Evolutionary conservation across 2,888 invertebrate genomes (phyloP).

Genomic region (Lasius fuliginosus): DNA sequence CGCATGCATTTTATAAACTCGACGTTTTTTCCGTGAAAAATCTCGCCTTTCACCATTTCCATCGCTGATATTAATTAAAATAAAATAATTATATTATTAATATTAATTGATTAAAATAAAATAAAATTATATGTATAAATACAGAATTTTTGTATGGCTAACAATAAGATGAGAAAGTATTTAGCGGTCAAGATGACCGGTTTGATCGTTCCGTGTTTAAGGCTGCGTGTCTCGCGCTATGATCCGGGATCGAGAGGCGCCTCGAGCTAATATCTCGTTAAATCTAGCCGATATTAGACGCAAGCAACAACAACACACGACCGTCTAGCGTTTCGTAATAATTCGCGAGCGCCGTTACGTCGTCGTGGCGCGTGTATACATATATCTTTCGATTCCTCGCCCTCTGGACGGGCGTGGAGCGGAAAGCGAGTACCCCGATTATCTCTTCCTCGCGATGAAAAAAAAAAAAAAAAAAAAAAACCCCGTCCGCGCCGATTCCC

Average conservation of each 20-base stretch:
- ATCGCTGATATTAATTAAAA: constrained; percentile 2
- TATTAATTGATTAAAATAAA: constrained; percentile 1
- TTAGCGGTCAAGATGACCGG: constrained; percentile 5
- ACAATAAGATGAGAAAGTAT: not conserved
- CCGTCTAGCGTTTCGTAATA: constrained; percentile 32
- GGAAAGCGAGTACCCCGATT: constrained; percentile 11
- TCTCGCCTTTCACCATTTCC: not conserved
- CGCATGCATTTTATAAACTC: not conserved
- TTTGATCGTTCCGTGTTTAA: constrained; percentile 16
- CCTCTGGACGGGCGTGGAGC: not conserved
- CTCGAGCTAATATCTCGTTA: constrained; percentile 58
- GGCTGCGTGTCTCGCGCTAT: constrained; percentile 45
- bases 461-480: not conserved
- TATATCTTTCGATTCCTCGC: constrained; percentile 13
- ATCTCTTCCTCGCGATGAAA: constrained; percentile 15
- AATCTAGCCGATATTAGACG: constrained; percentile 45
- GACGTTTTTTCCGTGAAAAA: not conserved
- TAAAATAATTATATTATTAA: not conserved
- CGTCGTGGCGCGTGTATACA: constrained; percentile 11
- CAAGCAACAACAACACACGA: constrained; percentile 29
- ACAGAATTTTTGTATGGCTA: not conserved
- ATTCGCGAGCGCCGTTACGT: constrained; percentile 35
- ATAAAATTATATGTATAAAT: not conserved
- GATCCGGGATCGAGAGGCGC: constrained; percentile 31
- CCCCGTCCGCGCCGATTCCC: constrained; percentile 16